phyloP scores from a whole-genome alignment of 35 echinoderm and acorn worm species.

The Strongylocentrotus purpuratus region DNA sequence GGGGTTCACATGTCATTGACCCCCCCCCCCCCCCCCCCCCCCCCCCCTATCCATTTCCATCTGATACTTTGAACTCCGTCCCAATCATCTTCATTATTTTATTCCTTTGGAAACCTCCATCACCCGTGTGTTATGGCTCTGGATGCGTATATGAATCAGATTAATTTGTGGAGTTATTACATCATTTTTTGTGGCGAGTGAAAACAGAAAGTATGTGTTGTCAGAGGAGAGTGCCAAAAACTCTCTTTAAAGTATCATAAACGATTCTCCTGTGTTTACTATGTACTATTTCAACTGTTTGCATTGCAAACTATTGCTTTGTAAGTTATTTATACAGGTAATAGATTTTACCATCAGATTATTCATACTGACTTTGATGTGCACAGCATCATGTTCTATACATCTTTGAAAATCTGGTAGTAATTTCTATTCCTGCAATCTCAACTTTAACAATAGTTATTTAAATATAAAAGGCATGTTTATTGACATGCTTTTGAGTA shows the following conservation, averaged over 20 bases:
- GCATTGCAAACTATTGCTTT: not conserved
- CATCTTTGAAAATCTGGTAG: not conserved
- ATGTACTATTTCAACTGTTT: not conserved
- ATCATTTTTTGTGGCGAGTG: not conserved
- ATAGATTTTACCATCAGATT: not conserved
- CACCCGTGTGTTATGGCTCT: not conserved
- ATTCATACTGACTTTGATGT: not conserved
- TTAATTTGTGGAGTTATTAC: not conserved
- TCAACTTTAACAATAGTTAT: not conserved
- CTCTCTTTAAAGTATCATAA: not conserved
- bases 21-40: no score
- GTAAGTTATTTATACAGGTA: not conserved
- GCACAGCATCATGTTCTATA: not conserved
- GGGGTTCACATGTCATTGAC: not conserved
- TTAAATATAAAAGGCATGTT: not conserved
- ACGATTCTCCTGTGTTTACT: not conserved
- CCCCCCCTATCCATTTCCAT: not conserved
- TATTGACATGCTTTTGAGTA: not conserved
- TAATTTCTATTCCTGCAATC: not conserved
- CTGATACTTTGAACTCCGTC: conserved; percentile 16
- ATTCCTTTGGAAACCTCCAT: not conserved
- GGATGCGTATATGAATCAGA: not conserved
- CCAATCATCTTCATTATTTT: not conserved
- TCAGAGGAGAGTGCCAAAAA: not conserved
- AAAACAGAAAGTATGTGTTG: not conserved